Percentiles rank a stretch among this genome's conserved stretches.
These are phyloP conservation scores for Mystacides longicornis DNA, from an alignment of 2,888 invertebrate genomes.

Conservation along the genomic window DNA sequence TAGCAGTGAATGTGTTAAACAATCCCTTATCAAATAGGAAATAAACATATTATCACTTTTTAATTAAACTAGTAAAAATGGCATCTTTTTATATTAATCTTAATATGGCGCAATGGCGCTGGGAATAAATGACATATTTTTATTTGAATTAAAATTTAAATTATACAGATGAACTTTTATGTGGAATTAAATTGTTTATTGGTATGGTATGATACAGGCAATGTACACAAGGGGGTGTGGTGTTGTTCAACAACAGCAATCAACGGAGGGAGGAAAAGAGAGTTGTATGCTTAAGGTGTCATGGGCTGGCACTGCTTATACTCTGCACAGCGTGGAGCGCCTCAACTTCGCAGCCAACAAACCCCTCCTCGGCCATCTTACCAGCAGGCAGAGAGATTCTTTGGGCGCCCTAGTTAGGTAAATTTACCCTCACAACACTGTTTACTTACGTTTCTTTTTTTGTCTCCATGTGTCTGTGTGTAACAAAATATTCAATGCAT, in stretches of 20 bases:
- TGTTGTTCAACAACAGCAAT: not conserved
- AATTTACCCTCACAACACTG: not conserved
- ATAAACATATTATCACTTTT: too few species aligned
- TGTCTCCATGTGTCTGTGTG: too few species aligned
- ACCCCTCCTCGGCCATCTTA: conserved; percentile 66
- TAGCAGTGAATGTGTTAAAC: too few species aligned
- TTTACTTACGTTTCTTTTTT: too few species aligned
- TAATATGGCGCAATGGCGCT: too few species aligned
- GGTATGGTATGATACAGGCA: conserved; percentile 10
- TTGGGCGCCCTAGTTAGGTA: conserved; percentile 57
- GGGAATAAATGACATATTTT: too few species aligned
- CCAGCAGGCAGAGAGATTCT: conserved; percentile 70
- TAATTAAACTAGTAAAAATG: too few species aligned
- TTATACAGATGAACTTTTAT: too few species aligned
- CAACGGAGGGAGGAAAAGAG: conserved; percentile 36
- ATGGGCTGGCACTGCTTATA: conserved; percentile 74
- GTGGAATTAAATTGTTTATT: not conserved
- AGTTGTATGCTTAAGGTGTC: conserved; percentile 49
- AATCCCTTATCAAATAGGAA: too few species aligned
- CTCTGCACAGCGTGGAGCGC: conserved; percentile 68
- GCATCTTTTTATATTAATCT: too few species aligned
- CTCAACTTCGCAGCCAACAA: conserved; percentile 61
- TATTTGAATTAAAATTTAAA: too few species aligned
- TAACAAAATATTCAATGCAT: not conserved
- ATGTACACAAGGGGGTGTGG: conserved; percentile 12